Evolutionary conservation across 2,888 invertebrate species (phyloP), one percentile per base, ranked within the genome.

Genomic region (Pollenia angustigena): DNA sequence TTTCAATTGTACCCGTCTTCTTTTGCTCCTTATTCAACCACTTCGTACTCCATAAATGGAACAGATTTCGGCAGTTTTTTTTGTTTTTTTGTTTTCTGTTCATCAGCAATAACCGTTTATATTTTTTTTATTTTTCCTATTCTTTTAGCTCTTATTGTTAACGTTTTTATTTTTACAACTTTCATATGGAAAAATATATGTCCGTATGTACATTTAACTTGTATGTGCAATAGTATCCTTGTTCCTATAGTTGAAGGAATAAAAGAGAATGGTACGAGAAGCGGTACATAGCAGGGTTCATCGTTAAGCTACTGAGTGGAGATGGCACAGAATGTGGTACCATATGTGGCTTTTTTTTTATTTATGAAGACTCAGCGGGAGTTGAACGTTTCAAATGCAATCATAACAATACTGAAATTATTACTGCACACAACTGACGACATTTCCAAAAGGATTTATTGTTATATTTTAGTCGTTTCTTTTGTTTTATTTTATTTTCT

Each of bases 301-400:
- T 79, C 58, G 69, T 60, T 87, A 87, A 85, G 81, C 85, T 75
- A 75, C 48, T 69, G 68, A 71, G 58, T 64, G 54, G 44, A 50
- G 78, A 81, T 86, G 82, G 87, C 87, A 90, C 90, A 87, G 87
- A 85, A 83, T 89, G 85, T 90, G 90, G 89, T 88, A 89, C 90
- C 92, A 92, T 90, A 92, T 92, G 91, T 91, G 91, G 87, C 90
- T 85, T 90, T 88, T 81, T 88, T 81, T 88, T 89, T n/a, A 92
- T 92, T 91, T 92, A 92, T 91, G 90, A 87, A 78, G 68, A 85
- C 81, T 81, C 87, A 83, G 72, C 89, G 88, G 89, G 89, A 89
- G 86, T 81, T 58, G 85, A 81, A 79, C 54, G 66, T 81, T 80
- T 66, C 86, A 81, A 85, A 88, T 85, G 86, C 85, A 88, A 88